Percentiles rank a stretch among this genome's conserved stretches.
Conservation (phyloP, 2,888 invertebrate genomes). For the Hyalella azteca region DNA sequence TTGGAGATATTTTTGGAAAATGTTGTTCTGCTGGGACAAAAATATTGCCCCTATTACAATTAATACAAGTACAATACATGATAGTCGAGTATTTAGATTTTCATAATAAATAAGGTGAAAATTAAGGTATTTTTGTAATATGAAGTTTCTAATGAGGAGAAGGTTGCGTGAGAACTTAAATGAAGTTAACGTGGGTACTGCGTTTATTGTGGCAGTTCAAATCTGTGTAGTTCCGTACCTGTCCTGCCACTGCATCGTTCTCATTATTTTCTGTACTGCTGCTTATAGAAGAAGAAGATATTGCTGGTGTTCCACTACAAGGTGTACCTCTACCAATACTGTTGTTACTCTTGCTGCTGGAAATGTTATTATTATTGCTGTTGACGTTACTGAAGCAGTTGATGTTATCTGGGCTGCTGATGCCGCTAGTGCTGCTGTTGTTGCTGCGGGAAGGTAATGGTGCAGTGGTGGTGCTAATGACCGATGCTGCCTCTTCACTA, state of each 20-base stretch:
- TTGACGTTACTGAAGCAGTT: not conserved
- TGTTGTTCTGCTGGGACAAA: no score
- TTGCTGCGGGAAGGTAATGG: not conserved
- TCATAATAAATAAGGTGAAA: no score
- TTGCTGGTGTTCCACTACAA: not conserved
- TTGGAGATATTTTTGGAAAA: no score
- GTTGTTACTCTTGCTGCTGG: not conserved
- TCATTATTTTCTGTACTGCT: constrained; percentile 35
- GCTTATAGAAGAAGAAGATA: constrained; percentile 30
- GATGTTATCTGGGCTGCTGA: not conserved
- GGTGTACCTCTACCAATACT: constrained; percentile 19
- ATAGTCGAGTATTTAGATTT: no score
- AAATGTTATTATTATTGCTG: not conserved
- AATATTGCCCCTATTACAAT: no score
- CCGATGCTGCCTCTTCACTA: constrained; percentile 47
- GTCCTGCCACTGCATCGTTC: not conserved
- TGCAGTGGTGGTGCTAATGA: constrained; percentile 24
- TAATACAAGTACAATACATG: no score
- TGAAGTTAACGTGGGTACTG: not conserved
- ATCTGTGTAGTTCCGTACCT: not conserved
- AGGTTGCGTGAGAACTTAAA: no score
- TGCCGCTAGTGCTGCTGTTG: not conserved
- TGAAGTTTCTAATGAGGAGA: no score
- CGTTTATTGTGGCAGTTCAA: not conserved
- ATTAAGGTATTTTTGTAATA: no score